Evolutionary conservation across 1,140 invertebrate genomes (phyloP).

Genomic region (Drosophila oshimai): DNA sequence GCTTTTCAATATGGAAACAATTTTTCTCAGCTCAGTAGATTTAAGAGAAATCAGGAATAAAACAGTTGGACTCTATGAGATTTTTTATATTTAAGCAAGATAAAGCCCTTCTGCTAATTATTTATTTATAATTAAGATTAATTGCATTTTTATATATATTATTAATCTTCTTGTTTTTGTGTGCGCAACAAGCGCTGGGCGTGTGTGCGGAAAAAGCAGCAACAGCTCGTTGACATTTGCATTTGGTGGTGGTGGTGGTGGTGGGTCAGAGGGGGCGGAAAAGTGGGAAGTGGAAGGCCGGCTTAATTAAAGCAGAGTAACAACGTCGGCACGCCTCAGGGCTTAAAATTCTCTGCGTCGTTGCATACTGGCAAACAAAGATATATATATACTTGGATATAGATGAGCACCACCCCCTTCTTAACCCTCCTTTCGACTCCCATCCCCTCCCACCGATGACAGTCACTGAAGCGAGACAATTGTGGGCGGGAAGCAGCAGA

Average conservation of each 20-base stretch:
- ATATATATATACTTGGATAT: neutral
- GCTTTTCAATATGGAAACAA: too few species aligned
- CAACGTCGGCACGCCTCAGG: slow-evolving; percentile 61
- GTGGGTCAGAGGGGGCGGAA: neutral
- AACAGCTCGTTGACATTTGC: slow-evolving; percentile 60
- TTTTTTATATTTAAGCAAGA: too few species aligned
- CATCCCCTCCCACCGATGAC: neutral
- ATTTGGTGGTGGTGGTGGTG: slow-evolving; percentile 27
- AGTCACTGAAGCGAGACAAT: slow-evolving; percentile 6
- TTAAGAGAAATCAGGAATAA: neutral
- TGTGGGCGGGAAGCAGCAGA: slow-evolving; percentile 58
- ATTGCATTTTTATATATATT: too few species aligned
- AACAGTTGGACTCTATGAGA: too few species aligned
- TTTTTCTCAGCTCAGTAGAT: too few species aligned
- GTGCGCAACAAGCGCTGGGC: slow-evolving; percentile 58
- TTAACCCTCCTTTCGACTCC: neutral
- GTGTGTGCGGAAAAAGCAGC: slow-evolving; percentile 28
- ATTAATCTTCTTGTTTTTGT: slow-evolving; percentile 39
- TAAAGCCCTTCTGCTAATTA: too few species aligned
- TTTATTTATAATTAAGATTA: too few species aligned
- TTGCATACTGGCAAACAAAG: neutral
- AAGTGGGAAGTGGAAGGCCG: neutral
- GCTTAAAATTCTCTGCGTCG: slow-evolving; percentile 33
- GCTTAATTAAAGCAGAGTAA: slow-evolving; percentile 73
- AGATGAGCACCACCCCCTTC: neutral